A percentile compares a stretch with the other conserved stretches of the same genome.
phyloP scores from a whole-genome alignment of 2,797 vertebrate species.

The Falco cherrug region DNA sequence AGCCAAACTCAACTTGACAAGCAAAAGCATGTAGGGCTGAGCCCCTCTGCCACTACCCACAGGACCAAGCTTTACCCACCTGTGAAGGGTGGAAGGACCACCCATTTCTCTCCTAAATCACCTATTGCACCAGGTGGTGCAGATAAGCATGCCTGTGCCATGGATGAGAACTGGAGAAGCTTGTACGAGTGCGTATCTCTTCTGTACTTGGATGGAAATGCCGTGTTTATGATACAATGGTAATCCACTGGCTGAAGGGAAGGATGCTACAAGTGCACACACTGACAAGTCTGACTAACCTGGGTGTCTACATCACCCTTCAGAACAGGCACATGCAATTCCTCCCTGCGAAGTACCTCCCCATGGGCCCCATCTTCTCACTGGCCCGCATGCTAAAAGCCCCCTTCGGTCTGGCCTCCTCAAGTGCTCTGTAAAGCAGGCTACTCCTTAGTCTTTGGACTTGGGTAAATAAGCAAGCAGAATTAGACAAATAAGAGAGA shows the following conservation, averaged over 20 bases:
- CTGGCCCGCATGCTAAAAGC: accelerated
- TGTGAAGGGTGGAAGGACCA: not conserved
- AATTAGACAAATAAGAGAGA: not conserved
- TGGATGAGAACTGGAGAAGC: not conserved
- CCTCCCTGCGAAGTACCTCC: not conserved
- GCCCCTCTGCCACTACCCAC: not conserved
- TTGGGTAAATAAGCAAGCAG: not conserved
- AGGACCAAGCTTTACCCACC: not conserved
- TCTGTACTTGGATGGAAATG: not conserved
- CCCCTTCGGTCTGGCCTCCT: not conserved
- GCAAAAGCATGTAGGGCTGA: not conserved
- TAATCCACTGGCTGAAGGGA: not conserved
- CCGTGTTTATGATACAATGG: not conserved
- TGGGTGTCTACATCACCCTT: not conserved
- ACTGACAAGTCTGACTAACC: not conserved
- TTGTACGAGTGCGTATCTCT: not conserved
- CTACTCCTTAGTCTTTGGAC: not conserved
- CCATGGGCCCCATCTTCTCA: not conserved
- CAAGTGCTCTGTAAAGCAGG: not conserved
- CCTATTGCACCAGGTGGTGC: not conserved
- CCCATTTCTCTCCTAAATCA: not conserved
- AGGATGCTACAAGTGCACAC: not conserved
- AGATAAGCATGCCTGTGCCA: not conserved
- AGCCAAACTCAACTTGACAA: not conserved
- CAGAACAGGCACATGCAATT: not conserved